A percentile compares a stretch with the other conserved stretches of the same genome.
Conservation (phyloP, 2,797 vertebrate genomes). For the Arrhamphus sclerolepis region DNA sequence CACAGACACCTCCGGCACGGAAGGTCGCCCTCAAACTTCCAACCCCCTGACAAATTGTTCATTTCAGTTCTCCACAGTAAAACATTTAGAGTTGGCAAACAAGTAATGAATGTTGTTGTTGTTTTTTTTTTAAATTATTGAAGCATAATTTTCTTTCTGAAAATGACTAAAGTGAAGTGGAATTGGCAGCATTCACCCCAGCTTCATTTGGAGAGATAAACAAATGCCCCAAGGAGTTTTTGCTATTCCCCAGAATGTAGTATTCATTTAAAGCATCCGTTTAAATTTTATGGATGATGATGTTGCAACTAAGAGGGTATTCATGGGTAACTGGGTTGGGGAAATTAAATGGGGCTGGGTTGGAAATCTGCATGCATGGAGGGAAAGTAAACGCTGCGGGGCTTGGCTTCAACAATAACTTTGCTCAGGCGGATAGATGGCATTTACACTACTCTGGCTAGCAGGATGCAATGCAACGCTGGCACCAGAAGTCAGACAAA, state of each 20-base stretch:
- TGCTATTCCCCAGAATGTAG: conserved; percentile 49
- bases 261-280: conserved; percentile 58
- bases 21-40: conserved; percentile 42
- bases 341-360: conserved; percentile 59
- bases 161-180: conserved; percentile 44
- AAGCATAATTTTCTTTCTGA: conserved; percentile 52
- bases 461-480: conserved; percentile 24
- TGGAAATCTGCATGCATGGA: conserved; percentile 48
- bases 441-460: conserved; percentile 41
- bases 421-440: conserved; percentile 39
- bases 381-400: conserved; percentile 51
- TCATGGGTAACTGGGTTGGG: conserved; percentile 66
- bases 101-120: conserved; percentile 36
- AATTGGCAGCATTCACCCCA: conserved; percentile 37
- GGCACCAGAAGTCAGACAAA: conserved; percentile 53
- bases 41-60: conserved; percentile 38
- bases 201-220: conserved; percentile 55
- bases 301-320: conserved; percentile 66
- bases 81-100: conserved; percentile 36
- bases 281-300: conserved; percentile 68
- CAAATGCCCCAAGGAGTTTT: conserved; percentile 53
- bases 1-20: conserved; percentile 35
- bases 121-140: conserved; percentile 50
- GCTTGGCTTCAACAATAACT: conserved; percentile 54
- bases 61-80: conserved; percentile 39